Evolutionary conservation across 2,113 vertebrate genomes (phyloP), one percentile per base, ranked within the genome.

Genomic region (Centrocercus urophasianus): DNA sequence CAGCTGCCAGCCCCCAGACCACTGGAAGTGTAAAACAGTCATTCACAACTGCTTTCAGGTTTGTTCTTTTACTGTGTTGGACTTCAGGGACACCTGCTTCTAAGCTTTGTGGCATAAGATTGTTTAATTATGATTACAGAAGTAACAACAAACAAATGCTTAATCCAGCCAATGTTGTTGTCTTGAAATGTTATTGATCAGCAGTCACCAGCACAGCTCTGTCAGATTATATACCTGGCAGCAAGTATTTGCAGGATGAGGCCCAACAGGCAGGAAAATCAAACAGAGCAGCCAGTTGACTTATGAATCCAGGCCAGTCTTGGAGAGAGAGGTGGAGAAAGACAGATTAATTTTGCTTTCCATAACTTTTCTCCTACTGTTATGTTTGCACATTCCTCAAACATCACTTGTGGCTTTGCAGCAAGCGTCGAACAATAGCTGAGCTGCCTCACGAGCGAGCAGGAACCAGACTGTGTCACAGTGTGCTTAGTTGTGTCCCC

Each of bases 351-450:
- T 96, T 89, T 93, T 94, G 83, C 95, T 96, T 95, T 96, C 91
- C 93, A 83, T 94, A 95, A 89, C 87, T 95, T 91, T 90, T 61
- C 83, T 90, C 89, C 91, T 91, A 89, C 94, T 94, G 93, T 95
- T 95, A 88, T 95, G 94, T 96, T 95, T 95, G 76, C 96, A 94
- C 94, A 95, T 96, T 96, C 95, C 93, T 96, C 92, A 93, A 45
- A 77, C 91, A 95, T 97, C 94, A 86, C 93, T 94, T 95, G 95
- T 79, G 96, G 95, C 95, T 96, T 97, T 82, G 93, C 94, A 95
- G 88, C 90, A 94, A 69, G 90, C 77, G 19, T 91, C 38, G 27
- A 95, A 90, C 95, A 96, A 97, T 96, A 95, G 94, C 88, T 78
- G 91, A 88, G 91, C 93, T 91, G 89, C 91, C 91, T 93, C 93